phyloP scores from a whole-genome alignment of 2,797 vertebrate genomes.

The Glyptemys insculpta region DNA sequence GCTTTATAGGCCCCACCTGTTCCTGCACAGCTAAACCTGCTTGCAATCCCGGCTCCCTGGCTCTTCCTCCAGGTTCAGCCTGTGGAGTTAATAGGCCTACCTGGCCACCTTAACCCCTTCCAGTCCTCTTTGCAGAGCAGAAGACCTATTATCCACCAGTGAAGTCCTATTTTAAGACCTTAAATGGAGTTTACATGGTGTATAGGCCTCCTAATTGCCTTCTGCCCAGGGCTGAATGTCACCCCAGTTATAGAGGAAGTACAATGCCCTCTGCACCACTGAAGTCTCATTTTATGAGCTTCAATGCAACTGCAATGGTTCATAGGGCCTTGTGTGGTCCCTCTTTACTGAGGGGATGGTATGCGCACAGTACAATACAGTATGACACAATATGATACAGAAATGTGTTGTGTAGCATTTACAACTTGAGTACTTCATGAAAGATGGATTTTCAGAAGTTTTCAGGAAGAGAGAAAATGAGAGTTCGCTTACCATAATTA shows the following conservation, averaged over 20 bases:
- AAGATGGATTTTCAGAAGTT: neutral
- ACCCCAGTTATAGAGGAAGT: neutral
- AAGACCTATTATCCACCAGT: neutral
- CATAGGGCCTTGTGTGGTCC: neutral
- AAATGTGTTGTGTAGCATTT: neutral
- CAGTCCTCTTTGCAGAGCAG: neutral
- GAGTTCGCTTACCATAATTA: rapidly evolving
- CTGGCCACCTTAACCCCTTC: neutral
- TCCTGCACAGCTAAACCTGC: neutral
- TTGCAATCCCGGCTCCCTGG: neutral
- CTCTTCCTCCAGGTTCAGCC: neutral
- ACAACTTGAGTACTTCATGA: rapidly evolving
- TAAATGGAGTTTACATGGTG: neutral
- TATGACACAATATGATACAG: neutral
- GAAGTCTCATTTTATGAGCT: neutral
- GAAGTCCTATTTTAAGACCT: neutral
- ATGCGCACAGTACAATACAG: neutral
- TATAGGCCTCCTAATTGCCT: neutral
- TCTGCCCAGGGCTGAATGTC: neutral
- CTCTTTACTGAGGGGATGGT: neutral
- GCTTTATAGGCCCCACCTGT: neutral
- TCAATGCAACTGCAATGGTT: neutral
- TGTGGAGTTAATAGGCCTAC: neutral
- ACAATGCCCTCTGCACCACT: neutral
- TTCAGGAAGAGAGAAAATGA: neutral